Evolutionary conservation across 2,888 invertebrate genomes (phyloP), one percentile per base, ranked within the genome.

Genomic region (Ennomos quercinarius): DNA sequence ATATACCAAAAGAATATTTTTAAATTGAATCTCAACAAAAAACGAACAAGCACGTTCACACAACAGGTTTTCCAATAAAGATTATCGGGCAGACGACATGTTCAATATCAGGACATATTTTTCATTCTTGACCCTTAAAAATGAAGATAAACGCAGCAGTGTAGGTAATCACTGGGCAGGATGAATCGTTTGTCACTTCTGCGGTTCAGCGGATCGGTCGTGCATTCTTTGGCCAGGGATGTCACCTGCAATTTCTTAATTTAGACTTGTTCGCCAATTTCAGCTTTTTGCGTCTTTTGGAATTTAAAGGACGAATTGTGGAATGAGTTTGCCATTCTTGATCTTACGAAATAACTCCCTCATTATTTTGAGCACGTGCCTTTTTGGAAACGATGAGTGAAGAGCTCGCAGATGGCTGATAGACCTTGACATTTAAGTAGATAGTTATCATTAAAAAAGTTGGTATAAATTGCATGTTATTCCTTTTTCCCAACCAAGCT

Each of bases 181-280:
- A 64, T 63, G 62, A 57, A 64, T 66, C 64, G 66, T 66, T 66
- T 68, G 68, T 68, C 66, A 68, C 64, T 59, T 62, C 62, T 59
- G 55, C 45, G 47, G 50, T 59, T 62, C 62, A 57, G 55, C 45
- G 47, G 47, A 58, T 54, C 50, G 39, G 35, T 37, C 37, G 45
- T 40, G 42, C 55, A 70, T 69, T 63, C 66, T 61, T 61, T 57
- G 49, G 38, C 56, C 57, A 62, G 62, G 61, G 64, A 70, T 72
- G 69, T 69, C 73, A 71, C 66, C 63, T 68, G 61, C 71, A 70
- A 77, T 76, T 78, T 72, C 76, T 78, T 74, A 74, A 77, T 76
- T 74, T 73, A 73, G 69, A 61, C 71, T 66, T 54, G 63, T 67
- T 70, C 70, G 58, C 59, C 68, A 64, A 73, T 66, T 62, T 51